Conservation (phyloP, 2,113 vertebrate species). For the Onychostruthus taczanowskii region DNA sequence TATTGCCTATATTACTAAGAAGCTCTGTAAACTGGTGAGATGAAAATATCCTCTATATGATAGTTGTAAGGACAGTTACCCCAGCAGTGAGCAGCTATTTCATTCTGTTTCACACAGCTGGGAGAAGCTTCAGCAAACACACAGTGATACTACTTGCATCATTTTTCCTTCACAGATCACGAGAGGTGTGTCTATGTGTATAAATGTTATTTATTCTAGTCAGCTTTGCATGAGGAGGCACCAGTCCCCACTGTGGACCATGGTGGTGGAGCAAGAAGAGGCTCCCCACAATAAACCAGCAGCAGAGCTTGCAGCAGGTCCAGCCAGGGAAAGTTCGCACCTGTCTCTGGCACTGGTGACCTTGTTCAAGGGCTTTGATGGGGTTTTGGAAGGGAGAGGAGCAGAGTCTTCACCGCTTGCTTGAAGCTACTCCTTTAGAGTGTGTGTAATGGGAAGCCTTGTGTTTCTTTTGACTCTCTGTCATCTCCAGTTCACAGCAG, state of each 20-base stretch:
- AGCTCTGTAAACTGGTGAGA: background rate
- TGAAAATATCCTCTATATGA: background rate
- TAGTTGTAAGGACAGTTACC: background rate
- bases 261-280: background rate
- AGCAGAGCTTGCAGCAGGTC: background rate
- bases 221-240: background rate
- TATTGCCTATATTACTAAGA: background rate
- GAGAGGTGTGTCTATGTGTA: background rate
- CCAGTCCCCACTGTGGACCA: accelerated
- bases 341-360: background rate
- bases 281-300: accelerated
- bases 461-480: background rate
- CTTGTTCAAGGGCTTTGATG: background rate
- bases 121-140: background rate
- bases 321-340: accelerated
- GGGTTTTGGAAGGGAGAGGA: background rate
- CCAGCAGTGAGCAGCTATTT: background rate
- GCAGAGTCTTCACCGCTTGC: accelerated
- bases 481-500: background rate
- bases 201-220: background rate
- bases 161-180: background rate
- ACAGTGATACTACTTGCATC: background rate
- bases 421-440: background rate
- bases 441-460: accelerated
- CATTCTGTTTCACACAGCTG: background rate